phyloP scores from a whole-genome alignment of 2,888 invertebrate species.

The Mesorhabditis sp. region DNA sequence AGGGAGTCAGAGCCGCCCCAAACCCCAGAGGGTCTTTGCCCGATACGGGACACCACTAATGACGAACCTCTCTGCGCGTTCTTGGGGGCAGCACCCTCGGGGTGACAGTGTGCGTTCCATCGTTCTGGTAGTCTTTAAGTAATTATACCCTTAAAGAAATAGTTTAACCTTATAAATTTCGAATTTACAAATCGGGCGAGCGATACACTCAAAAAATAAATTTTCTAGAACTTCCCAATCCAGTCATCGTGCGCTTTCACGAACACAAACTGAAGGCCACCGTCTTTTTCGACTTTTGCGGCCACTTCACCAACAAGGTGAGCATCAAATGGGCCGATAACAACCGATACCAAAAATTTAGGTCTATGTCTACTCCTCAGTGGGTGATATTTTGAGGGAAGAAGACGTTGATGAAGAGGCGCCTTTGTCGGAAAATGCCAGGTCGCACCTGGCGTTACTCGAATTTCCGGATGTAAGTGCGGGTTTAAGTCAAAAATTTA shows the following conservation, averaged over 20 bases:
- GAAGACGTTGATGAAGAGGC: conserved; percentile 20
- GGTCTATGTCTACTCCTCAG: conserved; percentile 52
- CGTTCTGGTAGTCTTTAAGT: too few relatives aligned
- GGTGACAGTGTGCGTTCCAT: too few relatives aligned
- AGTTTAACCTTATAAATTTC: neutral
- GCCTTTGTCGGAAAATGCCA: conserved; percentile 33
- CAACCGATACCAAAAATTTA: conserved; percentile 11
- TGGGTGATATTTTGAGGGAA: conserved; percentile 27
- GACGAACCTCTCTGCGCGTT: too few relatives aligned
- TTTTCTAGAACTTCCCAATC: conserved; percentile 51
- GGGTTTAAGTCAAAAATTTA: neutral
- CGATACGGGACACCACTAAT: too few relatives aligned
- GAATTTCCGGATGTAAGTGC: conserved; percentile 31
- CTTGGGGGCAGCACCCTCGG: too few relatives aligned
- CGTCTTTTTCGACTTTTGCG: conserved; percentile 57
- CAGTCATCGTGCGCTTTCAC: conserved; percentile 42
- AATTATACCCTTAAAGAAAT: neutral
- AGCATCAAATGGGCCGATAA: neutral
- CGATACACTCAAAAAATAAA: neutral
- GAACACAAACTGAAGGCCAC: conserved; percentile 40
- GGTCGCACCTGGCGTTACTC: conserved; percentile 45
- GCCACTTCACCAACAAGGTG: conserved; percentile 56
- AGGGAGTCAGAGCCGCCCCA: too few relatives aligned
- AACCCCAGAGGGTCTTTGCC: too few relatives aligned
- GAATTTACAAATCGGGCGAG: neutral